Percentiles rank a stretch among this genome's conserved stretches.
Conservation (phyloP, 2,113 vertebrate genomes). For the Catharus fuscescens region DNA sequence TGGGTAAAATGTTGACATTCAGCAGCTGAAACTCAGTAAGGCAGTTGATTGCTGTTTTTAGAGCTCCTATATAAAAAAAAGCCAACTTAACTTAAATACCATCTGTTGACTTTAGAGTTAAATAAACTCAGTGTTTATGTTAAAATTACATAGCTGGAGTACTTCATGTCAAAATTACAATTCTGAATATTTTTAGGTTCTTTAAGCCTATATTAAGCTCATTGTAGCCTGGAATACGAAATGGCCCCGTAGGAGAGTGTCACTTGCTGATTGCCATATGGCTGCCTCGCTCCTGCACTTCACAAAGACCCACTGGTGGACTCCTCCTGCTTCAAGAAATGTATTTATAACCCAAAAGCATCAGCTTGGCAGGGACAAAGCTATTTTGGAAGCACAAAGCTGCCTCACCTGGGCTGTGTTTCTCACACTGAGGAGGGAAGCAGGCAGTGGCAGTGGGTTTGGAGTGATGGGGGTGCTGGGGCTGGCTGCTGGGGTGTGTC, state of each 20-base stretch:
- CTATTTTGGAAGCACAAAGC: background rate
- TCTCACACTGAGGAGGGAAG: background rate
- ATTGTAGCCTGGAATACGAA: conserved; percentile 35
- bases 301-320: conserved; percentile 21
- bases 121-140: conserved; percentile 62
- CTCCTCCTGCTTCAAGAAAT: conserved; percentile 20
- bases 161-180: conserved; percentile 66
- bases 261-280: conserved; percentile 65
- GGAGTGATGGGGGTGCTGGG: background rate
- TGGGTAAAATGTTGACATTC: conserved; percentile 42
- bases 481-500: background rate
- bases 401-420: background rate
- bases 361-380: background rate
- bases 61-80: conserved; percentile 30
- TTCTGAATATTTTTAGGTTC: conserved; percentile 59
- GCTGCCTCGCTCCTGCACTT: conserved; percentile 29
- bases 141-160: conserved; percentile 65
- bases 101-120: conserved; percentile 67
- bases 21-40: conserved; percentile 23
- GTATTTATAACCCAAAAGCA: background rate
- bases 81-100: conserved; percentile 62
- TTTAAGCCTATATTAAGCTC: conserved; percentile 57
- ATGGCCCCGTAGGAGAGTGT: conserved; percentile 54
- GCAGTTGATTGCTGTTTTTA: conserved; percentile 65
- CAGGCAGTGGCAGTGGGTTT: background rate